Base-by-base conservation (phyloP, 2,113 vertebrate genomes). In the Chrysemys picta region DNA sequence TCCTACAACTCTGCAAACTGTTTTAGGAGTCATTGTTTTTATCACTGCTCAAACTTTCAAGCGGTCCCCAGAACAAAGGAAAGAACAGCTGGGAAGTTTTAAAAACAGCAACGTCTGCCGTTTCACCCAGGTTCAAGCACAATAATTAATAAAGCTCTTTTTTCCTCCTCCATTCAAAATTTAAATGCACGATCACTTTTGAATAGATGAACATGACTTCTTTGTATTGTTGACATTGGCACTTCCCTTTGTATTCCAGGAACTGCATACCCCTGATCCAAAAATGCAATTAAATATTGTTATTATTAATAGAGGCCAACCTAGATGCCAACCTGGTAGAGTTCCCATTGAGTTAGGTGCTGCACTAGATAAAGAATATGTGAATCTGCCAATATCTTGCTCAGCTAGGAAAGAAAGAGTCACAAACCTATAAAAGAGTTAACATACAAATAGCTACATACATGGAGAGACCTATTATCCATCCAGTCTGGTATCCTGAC, bases 1-100 rank as follows among this genome's bases (percentile, higher is more conserved):
- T 97, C 91, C 96, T 97, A 95, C 95, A 98, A 96, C 96, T 98
- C 93, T 35, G 78, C 88, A 85, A 91, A 90, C 91, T 96, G 86
- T 79, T 94, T 84, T 94, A 91, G 92, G 93, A 93, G 76, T 76
- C 89, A 94, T 97, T 96, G 87, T 95, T 98, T 97, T 96, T 96
- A 96, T 96, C 96, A 92, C 92, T 76, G 62, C 89, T 96, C 95
- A 96, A 62, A 89, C 95, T 97, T 97, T 91, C 92, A 95, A 94
- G 89, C 45, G 89, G 94, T 93, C 96, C 29, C 82, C 14, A 82
- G 96, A 98, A 95, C 87, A 97, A 94, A 97, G 91, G 84, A 78
- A 92, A 82, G 62, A 91, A 85, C 95, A 98, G 96, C 96, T 97
- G 94, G 90, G 91, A 93, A 85, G 84, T 88, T 98, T 96, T 95